Evolutionary conservation across 2,113 vertebrate genomes (phyloP).

Genomic region (Oncorhynchus keta): DNA sequence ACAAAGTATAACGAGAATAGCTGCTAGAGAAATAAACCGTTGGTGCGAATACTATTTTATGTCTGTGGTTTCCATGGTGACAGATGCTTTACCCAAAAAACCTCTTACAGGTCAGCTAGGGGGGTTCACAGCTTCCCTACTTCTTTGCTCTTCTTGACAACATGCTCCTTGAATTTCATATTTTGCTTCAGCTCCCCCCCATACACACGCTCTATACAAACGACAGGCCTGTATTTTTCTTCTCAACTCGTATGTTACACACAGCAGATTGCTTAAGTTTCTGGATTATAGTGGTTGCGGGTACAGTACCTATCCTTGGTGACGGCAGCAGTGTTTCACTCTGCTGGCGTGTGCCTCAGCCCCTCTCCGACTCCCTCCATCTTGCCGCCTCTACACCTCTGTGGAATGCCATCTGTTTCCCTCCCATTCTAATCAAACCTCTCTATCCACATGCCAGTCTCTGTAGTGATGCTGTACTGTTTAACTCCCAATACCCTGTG

Average conservation of each 20-base stretch:
- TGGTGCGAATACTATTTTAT: neutral
- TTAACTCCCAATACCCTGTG: neutral
- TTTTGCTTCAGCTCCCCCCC: conserved; percentile 7
- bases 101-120: conserved; percentile 16
- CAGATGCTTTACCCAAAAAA: conserved; percentile 6
- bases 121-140: conserved; percentile 30
- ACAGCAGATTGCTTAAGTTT: neutral
- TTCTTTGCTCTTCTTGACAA: neutral
- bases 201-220: neutral
- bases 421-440: neutral
- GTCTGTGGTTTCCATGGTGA: conserved; percentile 38
- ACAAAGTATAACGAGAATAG: neutral
- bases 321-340: neutral
- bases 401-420: neutral
- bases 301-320: neutral
- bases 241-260: neutral
- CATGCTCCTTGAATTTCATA: conserved; percentile 24
- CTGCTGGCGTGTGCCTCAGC: neutral
- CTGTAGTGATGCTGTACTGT: neutral
- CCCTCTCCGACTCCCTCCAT: neutral
- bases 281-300: neutral
- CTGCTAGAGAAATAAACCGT: neutral
- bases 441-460: conserved; percentile 22
- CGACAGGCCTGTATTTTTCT: too few relatives aligned
- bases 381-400: neutral